These are phyloP conservation scores for Bubo scandiacus DNA, from an alignment of 2,113 vertebrate species.

Conservation along the genomic window DNA sequence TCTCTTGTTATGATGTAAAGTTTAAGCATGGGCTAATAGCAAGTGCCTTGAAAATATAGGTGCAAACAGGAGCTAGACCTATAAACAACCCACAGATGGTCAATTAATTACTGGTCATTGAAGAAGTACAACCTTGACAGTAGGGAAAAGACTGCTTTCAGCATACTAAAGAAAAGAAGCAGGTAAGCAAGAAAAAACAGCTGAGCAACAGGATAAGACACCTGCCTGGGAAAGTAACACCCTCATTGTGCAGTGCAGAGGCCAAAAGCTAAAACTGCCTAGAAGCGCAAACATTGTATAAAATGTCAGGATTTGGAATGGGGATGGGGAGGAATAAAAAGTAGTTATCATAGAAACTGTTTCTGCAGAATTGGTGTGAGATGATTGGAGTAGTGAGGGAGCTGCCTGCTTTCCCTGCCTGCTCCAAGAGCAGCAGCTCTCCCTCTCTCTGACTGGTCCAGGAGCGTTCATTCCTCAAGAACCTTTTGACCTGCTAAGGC, in stretches of 20 bases:
- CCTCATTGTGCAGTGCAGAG: neutral
- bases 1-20: neutral
- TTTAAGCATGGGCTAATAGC: neutral
- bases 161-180: neutral
- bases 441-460: neutral
- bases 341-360: neutral
- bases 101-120: constrained; percentile 13
- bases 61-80: neutral
- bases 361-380: neutral
- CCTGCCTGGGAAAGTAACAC: neutral
- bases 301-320: neutral
- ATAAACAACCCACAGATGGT: neutral
- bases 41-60: neutral
- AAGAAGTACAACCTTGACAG: neutral
- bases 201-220: constrained; percentile 5
- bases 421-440: neutral
- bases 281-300: neutral
- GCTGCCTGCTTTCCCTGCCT: neutral
- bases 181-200: constrained; percentile 7
- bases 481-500: neutral
- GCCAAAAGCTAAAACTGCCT: neutral
- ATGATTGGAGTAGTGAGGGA: neutral
- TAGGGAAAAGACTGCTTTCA: neutral
- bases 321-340: neutral
- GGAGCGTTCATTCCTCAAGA: neutral